Percentiles rank a stretch among this genome's conserved stretches.
Conservation (phyloP, 2,888 invertebrate genomes). For the Catocala sponsa region DNA sequence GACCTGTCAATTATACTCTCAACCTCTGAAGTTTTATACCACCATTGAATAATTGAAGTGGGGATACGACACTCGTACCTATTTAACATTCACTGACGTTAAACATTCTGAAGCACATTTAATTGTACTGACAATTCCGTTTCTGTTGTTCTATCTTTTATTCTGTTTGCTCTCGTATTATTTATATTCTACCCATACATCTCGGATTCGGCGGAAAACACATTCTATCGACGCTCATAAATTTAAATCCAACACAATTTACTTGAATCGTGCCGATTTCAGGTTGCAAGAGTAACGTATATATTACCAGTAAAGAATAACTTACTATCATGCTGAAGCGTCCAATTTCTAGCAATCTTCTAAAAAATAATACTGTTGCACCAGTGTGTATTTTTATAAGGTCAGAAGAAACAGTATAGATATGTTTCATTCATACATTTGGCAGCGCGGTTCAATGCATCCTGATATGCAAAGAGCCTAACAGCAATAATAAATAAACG, state of each 20-base stretch:
- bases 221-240: constrained; percentile 21
- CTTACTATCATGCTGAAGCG: too few species aligned
- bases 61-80: background rate
- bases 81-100: background rate
- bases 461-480: too few species aligned
- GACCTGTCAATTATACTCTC: constrained; percentile 11
- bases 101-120: background rate
- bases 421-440: too few species aligned
- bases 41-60: constrained; percentile 5
- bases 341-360: too few species aligned
- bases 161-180: background rate
- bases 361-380: too few species aligned
- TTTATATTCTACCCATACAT: constrained; percentile 13
- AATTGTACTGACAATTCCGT: background rate
- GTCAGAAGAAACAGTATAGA: too few species aligned
- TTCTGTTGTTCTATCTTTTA: background rate
- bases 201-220: constrained; percentile 11
- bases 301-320: background rate
- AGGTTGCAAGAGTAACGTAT: background rate
- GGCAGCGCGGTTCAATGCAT: too few species aligned
- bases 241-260: constrained; percentile 27
- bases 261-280: constrained; percentile 17
- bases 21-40: background rate
- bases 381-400: too few species aligned
- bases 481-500: too few species aligned